These are phyloP conservation scores for Zhengitettix transpicula DNA, from an alignment of 2,888 invertebrate species.

Conservation along the genomic window DNA sequence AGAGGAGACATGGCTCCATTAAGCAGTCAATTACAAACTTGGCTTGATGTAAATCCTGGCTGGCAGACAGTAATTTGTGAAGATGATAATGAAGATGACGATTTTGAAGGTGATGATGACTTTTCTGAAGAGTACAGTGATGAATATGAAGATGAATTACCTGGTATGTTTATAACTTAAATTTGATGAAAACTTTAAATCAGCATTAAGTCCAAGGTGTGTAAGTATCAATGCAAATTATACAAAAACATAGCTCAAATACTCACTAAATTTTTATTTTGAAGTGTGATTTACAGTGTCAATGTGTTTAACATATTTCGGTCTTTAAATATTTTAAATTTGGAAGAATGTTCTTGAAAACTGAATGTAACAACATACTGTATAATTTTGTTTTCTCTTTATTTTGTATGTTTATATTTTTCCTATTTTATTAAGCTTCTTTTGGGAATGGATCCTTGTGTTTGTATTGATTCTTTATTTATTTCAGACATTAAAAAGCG, in stretches of 20 bases:
- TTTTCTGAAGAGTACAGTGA: slow-evolving; percentile 8
- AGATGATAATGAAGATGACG: slow-evolving; percentile 25
- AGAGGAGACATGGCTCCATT: slow-evolving; percentile 28
- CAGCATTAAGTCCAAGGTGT: too few species aligned
- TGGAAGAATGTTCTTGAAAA: too few species aligned
- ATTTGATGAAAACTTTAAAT: too few species aligned
- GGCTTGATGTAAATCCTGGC: slow-evolving; percentile 32
- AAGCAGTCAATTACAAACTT: slow-evolving; percentile 27
- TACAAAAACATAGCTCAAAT: too few species aligned
- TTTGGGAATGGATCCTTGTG: not conserved
- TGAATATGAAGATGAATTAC: slow-evolving; percentile 2
- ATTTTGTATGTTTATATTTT: too few species aligned
- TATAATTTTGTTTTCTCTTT: too few species aligned
- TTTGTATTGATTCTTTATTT: not conserved
- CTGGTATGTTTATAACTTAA: not conserved
- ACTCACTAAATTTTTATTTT: too few species aligned
- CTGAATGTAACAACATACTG: too few species aligned
- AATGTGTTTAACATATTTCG: too few species aligned
- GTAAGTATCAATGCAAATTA: too few species aligned
- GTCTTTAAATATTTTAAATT: too few species aligned
- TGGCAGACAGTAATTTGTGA: slow-evolving; percentile 32
- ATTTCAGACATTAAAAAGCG: not conserved
- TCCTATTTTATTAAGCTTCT: not conserved
- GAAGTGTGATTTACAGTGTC: too few species aligned
- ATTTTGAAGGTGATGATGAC: slow-evolving; percentile 12